These are phyloP conservation scores for Microplitis manilae DNA, from an alignment of 2,888 invertebrate species.

Conservation along the genomic window DNA sequence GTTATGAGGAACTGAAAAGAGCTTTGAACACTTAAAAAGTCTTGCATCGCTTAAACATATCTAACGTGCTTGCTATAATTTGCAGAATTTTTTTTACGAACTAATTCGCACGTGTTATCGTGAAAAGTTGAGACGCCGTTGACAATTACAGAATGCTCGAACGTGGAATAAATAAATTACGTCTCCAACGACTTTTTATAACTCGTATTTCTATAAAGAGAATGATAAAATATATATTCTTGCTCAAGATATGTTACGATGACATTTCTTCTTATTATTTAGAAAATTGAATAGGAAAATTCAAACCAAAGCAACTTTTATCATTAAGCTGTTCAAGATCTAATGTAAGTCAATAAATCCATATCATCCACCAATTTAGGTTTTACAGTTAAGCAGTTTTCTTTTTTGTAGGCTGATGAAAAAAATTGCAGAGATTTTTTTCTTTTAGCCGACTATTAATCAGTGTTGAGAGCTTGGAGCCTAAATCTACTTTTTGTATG, in stretches of 20 bases:
- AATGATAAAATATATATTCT: background rate
- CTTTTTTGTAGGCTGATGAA: too few relatives aligned
- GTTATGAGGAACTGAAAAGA: slow-evolving; percentile 13
- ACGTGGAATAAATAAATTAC: slow-evolving; percentile 1
- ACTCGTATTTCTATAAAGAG: background rate
- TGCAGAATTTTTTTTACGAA: background rate
- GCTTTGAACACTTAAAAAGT: slow-evolving; percentile 12
- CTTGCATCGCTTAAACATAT: background rate
- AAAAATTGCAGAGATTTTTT: too few relatives aligned
- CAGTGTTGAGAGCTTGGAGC: too few relatives aligned
- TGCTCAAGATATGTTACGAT: background rate
- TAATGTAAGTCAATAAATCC: too few relatives aligned
- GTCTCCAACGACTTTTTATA: background rate
- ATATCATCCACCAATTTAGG: too few relatives aligned
- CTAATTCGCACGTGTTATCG: background rate
- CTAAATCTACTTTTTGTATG: too few relatives aligned
- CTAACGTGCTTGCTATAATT: slow-evolving; percentile 14
- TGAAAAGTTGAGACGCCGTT: background rate
- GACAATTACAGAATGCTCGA: background rate
- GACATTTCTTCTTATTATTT: background rate
- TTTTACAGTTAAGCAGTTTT: too few relatives aligned
- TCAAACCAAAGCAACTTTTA: background rate
- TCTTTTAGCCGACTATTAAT: too few relatives aligned
- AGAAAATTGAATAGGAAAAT: background rate
- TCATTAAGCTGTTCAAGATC: background rate